These are phyloP conservation scores for Drosophila ercepeae DNA, from an alignment of 1,140 invertebrate species.

Conservation along the genomic window DNA sequence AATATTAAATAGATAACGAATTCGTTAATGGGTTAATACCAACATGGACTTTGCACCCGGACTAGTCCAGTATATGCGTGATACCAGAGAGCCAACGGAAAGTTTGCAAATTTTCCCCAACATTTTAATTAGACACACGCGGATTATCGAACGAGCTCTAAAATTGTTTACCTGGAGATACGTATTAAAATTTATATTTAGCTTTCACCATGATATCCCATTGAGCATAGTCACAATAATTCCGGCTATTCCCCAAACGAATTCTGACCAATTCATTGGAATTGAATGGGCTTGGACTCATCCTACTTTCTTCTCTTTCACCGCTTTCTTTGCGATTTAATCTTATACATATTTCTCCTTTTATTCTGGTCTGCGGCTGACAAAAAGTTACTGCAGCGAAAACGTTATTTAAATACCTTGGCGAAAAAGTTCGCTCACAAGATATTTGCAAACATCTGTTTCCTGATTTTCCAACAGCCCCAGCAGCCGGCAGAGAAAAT, in stretches of 20 bases:
- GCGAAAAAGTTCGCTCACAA: slow-evolving; percentile 70
- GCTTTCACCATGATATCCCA: slow-evolving; percentile 21
- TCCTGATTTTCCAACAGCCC: slow-evolving; percentile 38
- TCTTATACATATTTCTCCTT: slow-evolving; percentile 19
- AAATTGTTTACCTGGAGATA: neutral
- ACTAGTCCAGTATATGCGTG: slow-evolving; percentile 7
- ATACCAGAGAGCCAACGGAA: slow-evolving; percentile 17
- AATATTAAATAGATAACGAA: neutral
- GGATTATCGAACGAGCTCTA: slow-evolving; percentile 30
- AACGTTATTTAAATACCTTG: slow-evolving; percentile 77
- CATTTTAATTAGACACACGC: slow-evolving; percentile 40
- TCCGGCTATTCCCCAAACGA: slow-evolving; percentile 18
- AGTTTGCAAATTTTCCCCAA: slow-evolving; percentile 18
- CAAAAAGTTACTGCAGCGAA: slow-evolving; percentile 68
- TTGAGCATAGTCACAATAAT: slow-evolving; percentile 7
- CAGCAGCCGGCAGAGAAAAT: slow-evolving; percentile 37
- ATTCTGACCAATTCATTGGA: slow-evolving; percentile 43
- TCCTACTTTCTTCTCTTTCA: slow-evolving; percentile 21
- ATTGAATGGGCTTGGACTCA: slow-evolving; percentile 62
- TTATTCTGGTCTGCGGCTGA: slow-evolving; percentile 48
- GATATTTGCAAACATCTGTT: slow-evolving; percentile 81
- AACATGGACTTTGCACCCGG: slow-evolving; percentile 18
- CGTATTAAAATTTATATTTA: slow-evolving; percentile 14
- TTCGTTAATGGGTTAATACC: neutral
- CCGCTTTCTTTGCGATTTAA: slow-evolving; percentile 12